These are phyloP conservation scores for Achlya flavicornis DNA, from an alignment of 2,888 invertebrate genomes.

Conservation along the genomic window DNA sequence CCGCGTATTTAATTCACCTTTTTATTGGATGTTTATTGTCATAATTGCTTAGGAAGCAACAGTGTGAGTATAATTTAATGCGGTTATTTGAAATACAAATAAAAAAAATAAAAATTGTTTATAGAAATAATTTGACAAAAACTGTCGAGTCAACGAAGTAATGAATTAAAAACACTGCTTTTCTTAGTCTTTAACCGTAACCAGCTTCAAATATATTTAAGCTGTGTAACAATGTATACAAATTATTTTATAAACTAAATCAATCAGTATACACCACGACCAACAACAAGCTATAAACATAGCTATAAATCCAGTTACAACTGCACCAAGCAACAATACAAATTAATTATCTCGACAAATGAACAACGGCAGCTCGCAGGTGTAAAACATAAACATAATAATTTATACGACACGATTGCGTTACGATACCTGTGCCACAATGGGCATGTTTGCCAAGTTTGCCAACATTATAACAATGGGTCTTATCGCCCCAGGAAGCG, in stretches of 20 bases:
- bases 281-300: neutral
- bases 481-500: constrained; percentile 18
- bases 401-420: constrained; percentile 1
- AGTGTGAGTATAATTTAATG: too few species aligned
- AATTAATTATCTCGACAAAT: constrained; percentile 3
- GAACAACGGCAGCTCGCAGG: neutral
- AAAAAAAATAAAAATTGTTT: too few species aligned
- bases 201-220: too few species aligned
- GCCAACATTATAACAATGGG: constrained; percentile 11
- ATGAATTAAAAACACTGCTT: too few species aligned
- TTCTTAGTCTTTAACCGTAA: too few species aligned
- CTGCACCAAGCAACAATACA: neutral
- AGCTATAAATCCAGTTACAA: neutral
- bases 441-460: constrained; percentile 17
- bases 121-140: too few species aligned
- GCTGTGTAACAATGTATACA: too few species aligned
- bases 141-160: too few species aligned
- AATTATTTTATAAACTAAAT: too few species aligned
- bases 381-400: constrained; percentile 7
- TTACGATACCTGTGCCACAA: neutral
- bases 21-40: neutral
- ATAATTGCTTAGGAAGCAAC: too few species aligned
- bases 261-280: too few species aligned
- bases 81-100: too few species aligned
- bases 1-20: neutral